These are phyloP conservation scores for Drosophila testacea DNA, from an alignment of 2,888 invertebrate species.

Conservation along the genomic window DNA sequence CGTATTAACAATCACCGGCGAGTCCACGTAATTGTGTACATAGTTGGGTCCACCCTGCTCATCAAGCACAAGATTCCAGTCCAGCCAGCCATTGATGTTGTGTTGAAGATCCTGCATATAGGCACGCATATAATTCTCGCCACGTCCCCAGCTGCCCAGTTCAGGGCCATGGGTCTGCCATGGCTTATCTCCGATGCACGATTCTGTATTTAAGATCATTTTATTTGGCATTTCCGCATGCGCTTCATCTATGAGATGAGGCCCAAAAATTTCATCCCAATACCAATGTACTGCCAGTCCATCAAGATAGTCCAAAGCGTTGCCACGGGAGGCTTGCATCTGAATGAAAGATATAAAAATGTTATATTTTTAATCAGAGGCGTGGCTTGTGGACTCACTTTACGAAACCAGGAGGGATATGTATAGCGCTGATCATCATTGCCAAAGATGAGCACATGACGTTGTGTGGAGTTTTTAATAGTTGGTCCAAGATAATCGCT, in stretches of 20 bases:
- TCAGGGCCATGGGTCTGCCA: slow-evolving; percentile 87
- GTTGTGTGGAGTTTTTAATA: slow-evolving; percentile 87
- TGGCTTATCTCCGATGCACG: slow-evolving; percentile 88
- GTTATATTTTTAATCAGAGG: too few species aligned
- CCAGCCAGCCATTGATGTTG: slow-evolving; percentile 94
- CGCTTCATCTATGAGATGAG: slow-evolving; percentile 87
- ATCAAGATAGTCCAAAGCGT: slow-evolving; percentile 88
- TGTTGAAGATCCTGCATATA: slow-evolving; percentile 91
- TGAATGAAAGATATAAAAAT: slow-evolving; percentile 56
- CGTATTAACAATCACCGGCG: slow-evolving; percentile 88
- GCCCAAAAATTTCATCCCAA: slow-evolving; percentile 87
- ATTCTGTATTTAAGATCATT: slow-evolving; percentile 93
- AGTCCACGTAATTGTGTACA: slow-evolving; percentile 88
- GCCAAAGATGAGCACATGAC: slow-evolving; percentile 89
- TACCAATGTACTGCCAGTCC: slow-evolving; percentile 96
- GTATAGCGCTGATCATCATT: slow-evolving; percentile 91
- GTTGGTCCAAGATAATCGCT: slow-evolving; percentile 91
- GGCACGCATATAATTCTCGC: slow-evolving; percentile 88
- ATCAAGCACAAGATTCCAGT: slow-evolving; percentile 96
- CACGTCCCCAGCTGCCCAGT: slow-evolving; percentile 92
- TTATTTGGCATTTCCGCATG: slow-evolving; percentile 89
- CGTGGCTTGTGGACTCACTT: slow-evolving; percentile 85
- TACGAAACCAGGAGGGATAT: slow-evolving; percentile 88
- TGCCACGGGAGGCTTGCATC: slow-evolving; percentile 86
- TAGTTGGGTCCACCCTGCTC: slow-evolving; percentile 92